Evolutionary conservation across 2,888 invertebrate genomes (phyloP).

Genomic region (Eupeodes luniger): DNA sequence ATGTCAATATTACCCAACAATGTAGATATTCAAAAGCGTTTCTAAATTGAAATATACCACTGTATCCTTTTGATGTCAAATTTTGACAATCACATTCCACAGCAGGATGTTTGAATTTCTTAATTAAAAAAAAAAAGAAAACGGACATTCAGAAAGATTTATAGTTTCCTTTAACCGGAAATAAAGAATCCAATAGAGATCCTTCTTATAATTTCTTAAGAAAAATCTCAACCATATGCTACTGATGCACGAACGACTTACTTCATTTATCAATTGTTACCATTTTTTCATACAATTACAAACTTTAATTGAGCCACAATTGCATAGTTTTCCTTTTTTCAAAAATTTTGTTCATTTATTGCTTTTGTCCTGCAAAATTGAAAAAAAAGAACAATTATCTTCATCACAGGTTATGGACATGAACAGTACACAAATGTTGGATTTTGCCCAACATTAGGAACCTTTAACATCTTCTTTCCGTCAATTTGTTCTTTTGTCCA

Average conservation of each 20-base stretch:
- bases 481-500: constrained; percentile 63
- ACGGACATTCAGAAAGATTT: constrained; percentile 11
- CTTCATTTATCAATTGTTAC: constrained; percentile 15
- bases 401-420: constrained; percentile 36
- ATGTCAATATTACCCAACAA: constrained; percentile 29
- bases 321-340: neutral
- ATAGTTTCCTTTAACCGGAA: constrained; percentile 40
- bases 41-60: constrained; percentile 25
- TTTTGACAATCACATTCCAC: neutral
- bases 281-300: constrained; percentile 48
- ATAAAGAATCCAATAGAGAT: neutral
- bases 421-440: constrained; percentile 12
- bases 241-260: constrained; percentile 21
- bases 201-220: constrained; percentile 13
- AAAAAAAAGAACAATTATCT: constrained; percentile 37
- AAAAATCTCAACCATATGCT: constrained; percentile 47
- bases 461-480: constrained; percentile 65
- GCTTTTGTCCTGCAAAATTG: constrained; percentile 49
- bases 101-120: constrained; percentile 45
- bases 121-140: constrained; percentile 24
- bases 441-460: constrained; percentile 68
- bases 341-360: constrained; percentile 32
- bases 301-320: constrained; percentile 67
- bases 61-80: neutral
- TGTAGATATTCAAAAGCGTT: neutral